Evolutionary conservation across 2,797 vertebrate species (phyloP).

Genomic region (Danio albolineatus): DNA sequence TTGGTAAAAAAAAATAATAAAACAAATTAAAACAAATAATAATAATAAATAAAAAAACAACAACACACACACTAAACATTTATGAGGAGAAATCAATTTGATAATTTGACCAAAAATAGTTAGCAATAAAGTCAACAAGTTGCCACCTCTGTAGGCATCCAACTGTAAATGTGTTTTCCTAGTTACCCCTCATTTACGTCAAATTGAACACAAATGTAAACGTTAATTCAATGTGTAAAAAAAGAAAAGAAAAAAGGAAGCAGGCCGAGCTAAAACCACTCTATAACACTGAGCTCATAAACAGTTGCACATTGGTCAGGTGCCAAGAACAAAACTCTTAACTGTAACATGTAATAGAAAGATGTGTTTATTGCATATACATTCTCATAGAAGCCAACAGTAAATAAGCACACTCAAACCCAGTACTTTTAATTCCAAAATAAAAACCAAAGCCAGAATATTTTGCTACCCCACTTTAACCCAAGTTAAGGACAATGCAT

Average conservation of each 20-base stretch:
- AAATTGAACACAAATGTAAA: background rate
- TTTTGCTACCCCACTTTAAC: background rate
- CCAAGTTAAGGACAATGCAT: background rate
- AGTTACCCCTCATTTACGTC: too few relatives aligned
- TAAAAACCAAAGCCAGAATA: background rate
- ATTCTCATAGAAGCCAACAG: background rate
- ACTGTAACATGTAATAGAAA: slow-evolving; percentile 14
- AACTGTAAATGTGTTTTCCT: background rate
- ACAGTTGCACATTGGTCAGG: slow-evolving; percentile 35
- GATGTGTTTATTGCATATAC: slow-evolving; percentile 23
- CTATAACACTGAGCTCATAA: slow-evolving; percentile 20
- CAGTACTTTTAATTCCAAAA: background rate
- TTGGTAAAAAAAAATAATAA: too few relatives aligned
- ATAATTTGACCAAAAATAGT: background rate
- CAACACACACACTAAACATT: too few relatives aligned
- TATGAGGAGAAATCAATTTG: too few relatives aligned
- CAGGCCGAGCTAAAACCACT: slow-evolving; percentile 14
- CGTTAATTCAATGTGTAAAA: background rate
- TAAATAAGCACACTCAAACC: background rate
- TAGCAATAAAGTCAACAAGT: background rate
- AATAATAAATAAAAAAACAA: too few relatives aligned
- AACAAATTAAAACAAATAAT: too few relatives aligned
- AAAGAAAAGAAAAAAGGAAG: slow-evolving; percentile 1
- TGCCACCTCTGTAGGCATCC: background rate
- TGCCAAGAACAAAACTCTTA: slow-evolving; percentile 38